Evolutionary conservation across 2,113 vertebrate genomes (phyloP), one percentile per base, ranked within the genome.

Genomic region (Lathamus discolor): DNA sequence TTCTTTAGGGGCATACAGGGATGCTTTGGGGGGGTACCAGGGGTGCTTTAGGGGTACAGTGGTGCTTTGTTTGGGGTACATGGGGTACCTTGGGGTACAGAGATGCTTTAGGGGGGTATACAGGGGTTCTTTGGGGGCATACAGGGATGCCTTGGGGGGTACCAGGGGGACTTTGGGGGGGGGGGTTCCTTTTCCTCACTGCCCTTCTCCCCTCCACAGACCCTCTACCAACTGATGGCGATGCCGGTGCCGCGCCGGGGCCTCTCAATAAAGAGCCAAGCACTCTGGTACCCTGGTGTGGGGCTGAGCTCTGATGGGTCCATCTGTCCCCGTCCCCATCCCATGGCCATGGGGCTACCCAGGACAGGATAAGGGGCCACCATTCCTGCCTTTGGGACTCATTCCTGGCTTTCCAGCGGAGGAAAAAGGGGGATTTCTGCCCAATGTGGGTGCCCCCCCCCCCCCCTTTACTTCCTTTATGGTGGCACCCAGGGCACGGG

Each of bases 181-280:
- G 19, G 33, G 13, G 8, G 9, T 6, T 23, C 57, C 23, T n/a
- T 35, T 35, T 24, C 23, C n/a, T 61, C 10, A 35, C n/a, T 3
- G 7, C 7, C 64, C 35, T 66, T 35, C 24, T 35, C 17, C 10
- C 19, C 13, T 49, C 46, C 29, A 2, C 84, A 98, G 98, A 84
- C 98, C 98, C 5, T 98, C 98, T 9, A 98, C 98, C 90, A 98
- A 98, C 88, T 98, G 68, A 98, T 8, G n/a, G n/a, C 8, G n/a
- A 33, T 25, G 59, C n/a, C 5, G 9, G 24, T 20, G 75, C 52
- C 3, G 7, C 6, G 10, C 31, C 2, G 3, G 48, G 31, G 24
- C 59, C 20, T n/a, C 55, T n/a, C 14, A 59, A 59, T 59, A 59
- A 59, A 59, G 55, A n/a, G 20, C n/a, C 20, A 13, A n/a, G 55